Percentiles rank a stretch among this genome's conserved stretches.
These are phyloP conservation scores for Thripadectes ignobilis DNA, from an alignment of 2,797 vertebrate genomes.

Conservation along the genomic window DNA sequence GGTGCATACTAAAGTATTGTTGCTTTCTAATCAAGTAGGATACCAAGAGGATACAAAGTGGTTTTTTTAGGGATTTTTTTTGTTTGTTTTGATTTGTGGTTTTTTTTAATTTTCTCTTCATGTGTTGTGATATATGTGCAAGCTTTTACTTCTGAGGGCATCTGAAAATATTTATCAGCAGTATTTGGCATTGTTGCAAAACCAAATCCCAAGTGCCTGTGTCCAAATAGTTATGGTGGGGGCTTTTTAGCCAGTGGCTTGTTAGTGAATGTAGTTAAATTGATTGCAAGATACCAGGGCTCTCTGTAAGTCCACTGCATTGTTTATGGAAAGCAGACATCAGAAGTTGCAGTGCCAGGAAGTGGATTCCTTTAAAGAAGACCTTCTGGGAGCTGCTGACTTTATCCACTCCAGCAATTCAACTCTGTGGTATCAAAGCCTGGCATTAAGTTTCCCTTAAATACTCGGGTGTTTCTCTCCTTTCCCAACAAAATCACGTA, in stretches of 20 bases:
- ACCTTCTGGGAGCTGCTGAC: neutral
- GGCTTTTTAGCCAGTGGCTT: neutral
- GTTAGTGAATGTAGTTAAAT: neutral
- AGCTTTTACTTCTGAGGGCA: neutral
- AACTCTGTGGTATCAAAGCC: neutral
- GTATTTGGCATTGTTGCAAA: neutral
- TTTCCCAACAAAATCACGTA: neutral
- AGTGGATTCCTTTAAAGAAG: neutral
- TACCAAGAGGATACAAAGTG: neutral
- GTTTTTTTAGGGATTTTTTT: neutral
- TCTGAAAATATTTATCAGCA: neutral
- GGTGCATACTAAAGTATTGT: neutral
- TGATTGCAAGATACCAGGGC: neutral
- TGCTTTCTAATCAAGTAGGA: neutral
- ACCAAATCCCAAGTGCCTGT: neutral
- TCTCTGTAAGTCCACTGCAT: neutral
- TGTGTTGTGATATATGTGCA: neutral
- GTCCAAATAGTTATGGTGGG: neutral
- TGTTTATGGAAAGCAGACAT: neutral
- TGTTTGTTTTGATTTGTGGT: neutral
- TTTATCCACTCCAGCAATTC: neutral
- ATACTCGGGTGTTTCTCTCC: neutral
- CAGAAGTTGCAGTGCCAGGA: neutral
- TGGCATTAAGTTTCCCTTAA: neutral
- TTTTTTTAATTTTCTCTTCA: neutral